Evolutionary conservation across 1,140 invertebrate genomes (phyloP).

Genomic region (Drosophila dunni): DNA sequence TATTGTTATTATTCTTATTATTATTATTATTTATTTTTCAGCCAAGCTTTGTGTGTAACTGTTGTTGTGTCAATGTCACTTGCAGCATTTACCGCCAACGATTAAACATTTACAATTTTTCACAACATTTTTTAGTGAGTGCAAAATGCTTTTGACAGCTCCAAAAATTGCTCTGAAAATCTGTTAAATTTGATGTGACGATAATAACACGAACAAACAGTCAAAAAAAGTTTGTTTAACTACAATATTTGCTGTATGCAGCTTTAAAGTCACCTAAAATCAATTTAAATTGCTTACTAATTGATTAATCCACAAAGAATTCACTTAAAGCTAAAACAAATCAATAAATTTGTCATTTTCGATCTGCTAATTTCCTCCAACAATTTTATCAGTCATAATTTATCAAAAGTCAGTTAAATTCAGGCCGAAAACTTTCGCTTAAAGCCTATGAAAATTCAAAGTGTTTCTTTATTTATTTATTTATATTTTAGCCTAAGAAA

Average conservation of each 20-base stretch:
- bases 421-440: constrained; percentile 26
- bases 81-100: constrained; percentile 48
- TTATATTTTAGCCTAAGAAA: background rate
- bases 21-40: constrained; percentile 43
- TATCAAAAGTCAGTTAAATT: background rate
- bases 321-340: background rate
- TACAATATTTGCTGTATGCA: background rate
- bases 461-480: background rate
- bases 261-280: no score
- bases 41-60: constrained; percentile 8
- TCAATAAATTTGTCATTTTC: background rate
- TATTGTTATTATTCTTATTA: constrained; percentile 11
- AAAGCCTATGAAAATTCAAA: background rate
- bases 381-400: background rate
- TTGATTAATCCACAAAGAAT: no score
- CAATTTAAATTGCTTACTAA: no score
- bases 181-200: constrained; percentile 16
- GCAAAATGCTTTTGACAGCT: constrained; percentile 42
- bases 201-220: constrained; percentile 1
- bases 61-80: constrained; percentile 57
- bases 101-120: constrained; percentile 43
- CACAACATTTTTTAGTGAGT: constrained; percentile 28
- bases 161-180: constrained; percentile 16
- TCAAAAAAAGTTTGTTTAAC: background rate
- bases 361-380: background rate